A percentile compares a stretch with the other conserved stretches of the same genome.
phyloP scores from a whole-genome alignment of 2,888 invertebrate genomes.

The Uropetala carovei region DNA sequence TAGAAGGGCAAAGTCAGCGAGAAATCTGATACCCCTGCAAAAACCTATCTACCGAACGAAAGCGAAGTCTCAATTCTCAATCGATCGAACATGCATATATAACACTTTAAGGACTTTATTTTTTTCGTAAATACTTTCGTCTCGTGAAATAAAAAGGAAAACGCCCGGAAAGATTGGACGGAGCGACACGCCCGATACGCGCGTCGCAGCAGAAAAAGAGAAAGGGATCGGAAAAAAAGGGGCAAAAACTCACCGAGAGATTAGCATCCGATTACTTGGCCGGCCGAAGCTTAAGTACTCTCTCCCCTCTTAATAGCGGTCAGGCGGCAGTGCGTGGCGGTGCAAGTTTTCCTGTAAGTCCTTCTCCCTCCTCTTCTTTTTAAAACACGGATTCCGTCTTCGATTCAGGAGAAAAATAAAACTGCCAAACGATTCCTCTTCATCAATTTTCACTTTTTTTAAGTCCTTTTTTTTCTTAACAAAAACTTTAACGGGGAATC shows the following conservation, averaged over 20 bases:
- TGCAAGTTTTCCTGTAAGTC: not conserved
- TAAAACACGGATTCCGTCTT: not conserved
- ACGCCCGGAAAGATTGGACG: not conserved
- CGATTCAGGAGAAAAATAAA: not conserved
- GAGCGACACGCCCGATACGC: not conserved
- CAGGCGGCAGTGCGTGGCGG: not conserved
- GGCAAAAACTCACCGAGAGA: constrained; percentile 37
- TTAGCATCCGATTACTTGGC: constrained; percentile 9
- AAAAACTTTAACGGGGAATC: not conserved
- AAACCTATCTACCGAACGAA: too few relatives aligned
- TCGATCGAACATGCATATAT: too few relatives aligned
- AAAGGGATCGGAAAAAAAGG: not conserved
- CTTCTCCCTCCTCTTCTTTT: not conserved
- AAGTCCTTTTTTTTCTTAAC: not conserved
- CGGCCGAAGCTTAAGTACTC: not conserved
- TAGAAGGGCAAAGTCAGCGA: too few relatives aligned
- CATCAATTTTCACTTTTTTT: not conserved
- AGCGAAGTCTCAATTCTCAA: too few relatives aligned
- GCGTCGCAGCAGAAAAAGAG: not conserved
- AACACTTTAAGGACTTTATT: too few relatives aligned
- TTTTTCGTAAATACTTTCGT: not conserved
- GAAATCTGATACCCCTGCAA: too few relatives aligned
- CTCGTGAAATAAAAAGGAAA: not conserved
- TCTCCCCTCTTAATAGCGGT: not conserved
- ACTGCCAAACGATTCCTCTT: too few relatives aligned